Evolutionary conservation across 2,888 invertebrate genomes (phyloP).

Genomic region (Coleophora flavipennella): DNA sequence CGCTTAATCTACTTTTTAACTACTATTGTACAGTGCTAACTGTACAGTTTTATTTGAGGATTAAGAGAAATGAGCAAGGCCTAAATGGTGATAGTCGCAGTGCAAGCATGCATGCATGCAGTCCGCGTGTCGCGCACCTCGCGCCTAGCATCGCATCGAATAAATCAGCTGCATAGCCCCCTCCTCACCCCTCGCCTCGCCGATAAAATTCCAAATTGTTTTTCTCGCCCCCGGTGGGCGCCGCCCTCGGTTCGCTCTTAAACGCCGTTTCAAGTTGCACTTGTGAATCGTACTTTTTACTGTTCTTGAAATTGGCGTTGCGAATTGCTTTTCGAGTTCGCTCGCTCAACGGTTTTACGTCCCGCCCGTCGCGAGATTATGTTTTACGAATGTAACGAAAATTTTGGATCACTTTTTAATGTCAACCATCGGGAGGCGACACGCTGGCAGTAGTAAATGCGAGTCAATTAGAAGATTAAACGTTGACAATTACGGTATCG

Average conservation of each 20-base stretch:
- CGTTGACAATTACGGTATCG: slow-evolving; percentile 70
- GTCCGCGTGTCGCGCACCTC: slow-evolving; percentile 47
- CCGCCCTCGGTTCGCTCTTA: slow-evolving; percentile 69
- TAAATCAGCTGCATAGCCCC: slow-evolving; percentile 59
- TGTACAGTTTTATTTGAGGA: neutral
- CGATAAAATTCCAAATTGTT: slow-evolving; percentile 72
- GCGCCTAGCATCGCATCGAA: slow-evolving; percentile 55
- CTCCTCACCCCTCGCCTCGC: slow-evolving; percentile 42
- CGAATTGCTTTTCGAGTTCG: slow-evolving; percentile 60
- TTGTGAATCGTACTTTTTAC: slow-evolving; percentile 72
- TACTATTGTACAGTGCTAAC: slow-evolving; percentile 6
- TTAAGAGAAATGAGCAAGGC: slow-evolving; percentile 14
- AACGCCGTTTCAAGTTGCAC: slow-evolving; percentile 72
- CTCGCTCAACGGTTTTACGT: slow-evolving; percentile 39
- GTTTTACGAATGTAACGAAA: slow-evolving; percentile 31
- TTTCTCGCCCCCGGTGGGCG: slow-evolving; percentile 68
- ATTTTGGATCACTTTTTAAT: slow-evolving; percentile 36
- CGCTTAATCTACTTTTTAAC: slow-evolving; percentile 15
- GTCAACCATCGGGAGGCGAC: slow-evolving; percentile 48
- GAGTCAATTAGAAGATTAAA: slow-evolving; percentile 73
- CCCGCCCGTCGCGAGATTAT: slow-evolving; percentile 20
- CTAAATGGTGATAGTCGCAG: slow-evolving; percentile 41
- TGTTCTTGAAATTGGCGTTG: slow-evolving; percentile 66
- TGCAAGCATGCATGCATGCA: slow-evolving; percentile 28
- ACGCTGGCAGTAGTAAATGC: slow-evolving; percentile 69